Percentiles rank a stretch among this genome's conserved stretches.
Evolutionary conservation across 2,888 invertebrate species (phyloP).

Genomic region (Leptopilina syphax): DNA sequence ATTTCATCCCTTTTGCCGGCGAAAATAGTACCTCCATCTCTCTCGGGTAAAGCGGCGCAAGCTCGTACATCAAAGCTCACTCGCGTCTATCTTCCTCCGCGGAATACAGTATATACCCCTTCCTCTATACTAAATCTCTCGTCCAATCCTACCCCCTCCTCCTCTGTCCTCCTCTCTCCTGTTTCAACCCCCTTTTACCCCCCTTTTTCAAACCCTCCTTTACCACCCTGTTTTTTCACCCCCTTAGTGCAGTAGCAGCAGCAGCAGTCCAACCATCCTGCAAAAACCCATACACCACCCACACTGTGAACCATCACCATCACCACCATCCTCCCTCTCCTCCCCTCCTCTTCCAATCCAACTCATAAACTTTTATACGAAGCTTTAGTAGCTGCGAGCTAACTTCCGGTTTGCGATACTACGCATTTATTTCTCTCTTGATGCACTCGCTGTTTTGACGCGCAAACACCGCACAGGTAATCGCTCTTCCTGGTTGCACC

Average conservation of each 20-base stretch:
- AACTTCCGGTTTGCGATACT: slow-evolving; percentile 69
- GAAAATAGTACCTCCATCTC: slow-evolving; percentile 68
- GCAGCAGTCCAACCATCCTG: slow-evolving; percentile 57
- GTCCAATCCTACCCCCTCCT: slow-evolving; percentile 51
- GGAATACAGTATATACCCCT: slow-evolving; percentile 40
- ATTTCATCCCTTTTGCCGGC: slow-evolving; percentile 74
- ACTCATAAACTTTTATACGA: slow-evolving; percentile 73
- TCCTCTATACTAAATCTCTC: slow-evolving; percentile 45
- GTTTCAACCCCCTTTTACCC: no score
- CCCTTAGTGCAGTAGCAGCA: slow-evolving; percentile 52
- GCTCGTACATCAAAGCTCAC: slow-evolving; percentile 75
- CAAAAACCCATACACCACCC: slow-evolving; percentile 41
- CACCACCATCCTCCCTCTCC: slow-evolving; percentile 47
- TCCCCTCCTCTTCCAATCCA: slow-evolving; percentile 62
- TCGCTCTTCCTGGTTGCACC: slow-evolving; percentile 41
- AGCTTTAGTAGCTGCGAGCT: slow-evolving; percentile 71
- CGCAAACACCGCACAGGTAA: slow-evolving; percentile 51
- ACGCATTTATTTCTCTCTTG: slow-evolving; percentile 60
- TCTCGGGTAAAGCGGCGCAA: slow-evolving; percentile 63
- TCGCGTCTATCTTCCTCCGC: slow-evolving; percentile 70
- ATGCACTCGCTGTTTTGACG: slow-evolving; percentile 39
- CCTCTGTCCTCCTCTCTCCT: slow-evolving; percentile 17
- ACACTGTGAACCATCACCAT: no score
- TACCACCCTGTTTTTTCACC: not conserved
- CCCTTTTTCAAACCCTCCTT: no score